phyloP scores from a whole-genome alignment of 2,113 vertebrate species.

The Psilopogon haemacephalus region DNA sequence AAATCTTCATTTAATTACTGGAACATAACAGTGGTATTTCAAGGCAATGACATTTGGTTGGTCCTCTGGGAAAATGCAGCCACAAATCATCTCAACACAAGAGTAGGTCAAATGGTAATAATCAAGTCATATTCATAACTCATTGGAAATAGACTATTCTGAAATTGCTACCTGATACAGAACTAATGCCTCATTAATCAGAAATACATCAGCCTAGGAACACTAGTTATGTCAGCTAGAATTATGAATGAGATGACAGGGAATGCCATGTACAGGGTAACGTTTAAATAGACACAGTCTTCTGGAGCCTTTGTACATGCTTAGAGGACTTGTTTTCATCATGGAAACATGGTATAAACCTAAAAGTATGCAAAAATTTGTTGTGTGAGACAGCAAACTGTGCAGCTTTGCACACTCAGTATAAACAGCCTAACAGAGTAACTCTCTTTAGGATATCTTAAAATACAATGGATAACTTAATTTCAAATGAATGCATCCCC shows the following conservation, averaged over 20 bases:
- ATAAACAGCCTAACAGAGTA: not conserved
- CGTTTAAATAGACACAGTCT: not conserved
- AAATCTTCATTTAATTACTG: conserved; percentile 52
- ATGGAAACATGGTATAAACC: not conserved
- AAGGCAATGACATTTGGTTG: conserved; percentile 16
- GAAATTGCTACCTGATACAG: conserved; percentile 66
- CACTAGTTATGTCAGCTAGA: conserved; percentile 14
- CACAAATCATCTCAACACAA: conserved; percentile 52
- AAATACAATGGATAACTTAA: not conserved
- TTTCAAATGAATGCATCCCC: not conserved
- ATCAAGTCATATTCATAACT: conserved; percentile 55
- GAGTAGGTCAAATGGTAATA: conserved; percentile 50
- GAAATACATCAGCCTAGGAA: conserved; percentile 38
- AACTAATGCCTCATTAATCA: conserved; percentile 70
- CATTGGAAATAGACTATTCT: conserved; percentile 33
- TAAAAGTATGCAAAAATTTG: not conserved
- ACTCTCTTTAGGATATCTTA: not conserved
- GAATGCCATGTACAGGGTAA: not conserved
- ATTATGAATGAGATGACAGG: conserved; percentile 21
- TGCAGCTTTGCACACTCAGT: not conserved
- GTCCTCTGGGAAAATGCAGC: conserved; percentile 43
- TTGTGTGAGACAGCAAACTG: not conserved
- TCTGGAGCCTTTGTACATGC: rapidly evolving
- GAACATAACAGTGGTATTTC: conserved; percentile 36
- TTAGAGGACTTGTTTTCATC: not conserved